These are phyloP conservation scores for Danaus melanippus DNA, from an alignment of 1,140 invertebrate species.

Conservation along the genomic window DNA sequence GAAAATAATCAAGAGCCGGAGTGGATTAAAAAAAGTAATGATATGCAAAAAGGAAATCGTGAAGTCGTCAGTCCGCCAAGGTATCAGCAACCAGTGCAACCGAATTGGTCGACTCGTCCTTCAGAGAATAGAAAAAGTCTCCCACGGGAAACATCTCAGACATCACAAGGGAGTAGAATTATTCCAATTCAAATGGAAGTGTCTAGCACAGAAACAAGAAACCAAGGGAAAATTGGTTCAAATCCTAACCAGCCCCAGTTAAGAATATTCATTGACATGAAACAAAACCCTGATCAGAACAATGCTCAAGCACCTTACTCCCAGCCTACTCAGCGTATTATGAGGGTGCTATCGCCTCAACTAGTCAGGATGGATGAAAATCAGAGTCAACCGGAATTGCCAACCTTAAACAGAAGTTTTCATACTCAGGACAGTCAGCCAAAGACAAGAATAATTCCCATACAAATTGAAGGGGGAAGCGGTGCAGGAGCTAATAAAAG, in stretches of 20 bases:
- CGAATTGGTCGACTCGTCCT: slow-evolving; percentile 60
- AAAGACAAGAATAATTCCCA: slow-evolving; percentile 71
- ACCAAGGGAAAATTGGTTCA: slow-evolving; percentile 39
- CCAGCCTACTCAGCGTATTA: slow-evolving; percentile 64
- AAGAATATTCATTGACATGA: slow-evolving; percentile 65
- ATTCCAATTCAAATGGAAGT: slow-evolving; percentile 71
- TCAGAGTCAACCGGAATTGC: slow-evolving; percentile 44
- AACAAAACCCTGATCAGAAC: slow-evolving; percentile 43
- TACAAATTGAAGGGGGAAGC: slow-evolving; percentile 63
- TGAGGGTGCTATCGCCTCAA: slow-evolving; percentile 66
- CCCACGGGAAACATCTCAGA: slow-evolving; percentile 43
- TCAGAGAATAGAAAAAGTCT: slow-evolving; percentile 65
- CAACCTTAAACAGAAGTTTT: slow-evolving; percentile 49
- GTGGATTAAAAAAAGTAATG: slow-evolving; percentile 60
- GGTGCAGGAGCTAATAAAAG: slow-evolving; percentile 56
- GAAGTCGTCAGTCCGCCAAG: slow-evolving; percentile 58
- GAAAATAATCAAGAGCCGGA: slow-evolving; percentile 58
- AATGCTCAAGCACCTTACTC: slow-evolving; percentile 39
- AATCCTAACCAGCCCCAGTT: slow-evolving; percentile 60
- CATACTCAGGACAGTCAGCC: slow-evolving; percentile 52
- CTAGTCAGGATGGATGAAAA: slow-evolving; percentile 58
- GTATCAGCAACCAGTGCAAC: slow-evolving; percentile 53
- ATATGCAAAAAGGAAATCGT: slow-evolving; percentile 49
- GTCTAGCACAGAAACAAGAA: slow-evolving; percentile 47
- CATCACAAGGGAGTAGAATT: slow-evolving; percentile 37